Evolutionary conservation across 2,888 invertebrate genomes (phyloP), one percentile per base, ranked within the genome.

Genomic region (Andrena flavipes): DNA sequence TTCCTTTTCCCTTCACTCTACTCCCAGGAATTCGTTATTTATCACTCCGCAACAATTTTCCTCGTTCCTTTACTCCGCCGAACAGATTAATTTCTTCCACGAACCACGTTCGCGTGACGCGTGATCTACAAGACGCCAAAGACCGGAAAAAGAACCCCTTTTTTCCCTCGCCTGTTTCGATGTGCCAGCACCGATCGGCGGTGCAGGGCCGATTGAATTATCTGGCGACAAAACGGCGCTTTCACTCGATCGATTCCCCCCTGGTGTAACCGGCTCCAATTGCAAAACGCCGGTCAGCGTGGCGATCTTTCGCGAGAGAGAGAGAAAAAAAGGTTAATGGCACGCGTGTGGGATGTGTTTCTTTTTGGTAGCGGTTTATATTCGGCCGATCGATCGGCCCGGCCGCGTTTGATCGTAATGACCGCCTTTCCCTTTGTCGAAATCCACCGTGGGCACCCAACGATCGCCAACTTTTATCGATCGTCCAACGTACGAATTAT

Each of bases 291-390:
- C 73, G 67, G 60, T 20, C 71, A 68, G 67, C 63, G 49, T 73
- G 64, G 78, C 72, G 63, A 78, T 84, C 54, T 72, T 76, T 80
- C 59, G 13, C 16, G 42, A 13, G 42, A 42, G 3, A 3, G 42
- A 42, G 35, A 42, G 13, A 42, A 51, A 76, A 84, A 80, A 86
- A 79, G 76, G 76, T 80, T 84, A 87, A 86, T 70, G 63, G 75
- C 76, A 79, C 75, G 68, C 64, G 86, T 76, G 87, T 87, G 74
- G 86, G 84, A 88, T 48, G 88, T 51, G 56, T 71, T 84, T 77
- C 82, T 85, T 85, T 84, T 78, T 71, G 64, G 70, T 76, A 87
- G 71, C 67, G 80, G 30, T 59, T 79, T 76, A 70, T 76, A 64
- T 84, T 86, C 70, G 74, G 35, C 29, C 56, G 75, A 62, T 62